Base-by-base conservation (phyloP, 2,888 invertebrate genomes). In the Formica aserva region DNA sequence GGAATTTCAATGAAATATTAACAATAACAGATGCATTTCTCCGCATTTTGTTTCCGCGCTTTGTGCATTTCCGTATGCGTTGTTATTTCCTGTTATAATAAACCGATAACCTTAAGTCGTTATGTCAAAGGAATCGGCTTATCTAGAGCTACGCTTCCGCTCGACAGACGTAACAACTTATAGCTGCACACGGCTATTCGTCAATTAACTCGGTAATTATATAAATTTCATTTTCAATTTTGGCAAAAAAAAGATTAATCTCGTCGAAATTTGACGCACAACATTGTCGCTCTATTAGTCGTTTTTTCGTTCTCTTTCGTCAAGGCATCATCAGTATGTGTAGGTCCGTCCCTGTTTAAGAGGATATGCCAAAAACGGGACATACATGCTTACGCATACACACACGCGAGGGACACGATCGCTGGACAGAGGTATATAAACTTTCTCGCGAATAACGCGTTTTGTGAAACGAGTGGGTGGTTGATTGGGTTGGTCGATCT, bases 391-490 rank as follows among this genome's bases (percentile, higher is more conserved):
- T 38, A 60, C 66, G 35, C 45, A 22, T 9, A 57, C 72, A 57
- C 78, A 45, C 71, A 57, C 35, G 48, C 41, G 22, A 32, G 22
- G 35, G 15, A 45, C 45, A 75, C 29, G 75, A 48, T 52, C 29
- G 45, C 69, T 63, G 18, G 9, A n/a, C 65, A 57, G 55, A 65
- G 65, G 48, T 71, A 55, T 63, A 60, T 67, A 74, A 82, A 84
- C 66, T 82, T 82, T 66, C 74, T 67, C 66, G 82, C 55, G 66
- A 84, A 72, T 82, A 82, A 72, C 60, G 41, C n/a, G 62, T 22
- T 35, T 72, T 18, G 32, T 45, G 67, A 52, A 74, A 82, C 80
- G 89, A 86, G 88, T 88, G 89, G 88, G 87, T 91, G 91, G 91
- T 87, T 88, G 35, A 86, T 86, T 88, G 84, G 84, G 89, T 90